Conservation (phyloP, 37 sponge, comb jelly and placozoan species). For the Theonella swinhoei region DNA sequence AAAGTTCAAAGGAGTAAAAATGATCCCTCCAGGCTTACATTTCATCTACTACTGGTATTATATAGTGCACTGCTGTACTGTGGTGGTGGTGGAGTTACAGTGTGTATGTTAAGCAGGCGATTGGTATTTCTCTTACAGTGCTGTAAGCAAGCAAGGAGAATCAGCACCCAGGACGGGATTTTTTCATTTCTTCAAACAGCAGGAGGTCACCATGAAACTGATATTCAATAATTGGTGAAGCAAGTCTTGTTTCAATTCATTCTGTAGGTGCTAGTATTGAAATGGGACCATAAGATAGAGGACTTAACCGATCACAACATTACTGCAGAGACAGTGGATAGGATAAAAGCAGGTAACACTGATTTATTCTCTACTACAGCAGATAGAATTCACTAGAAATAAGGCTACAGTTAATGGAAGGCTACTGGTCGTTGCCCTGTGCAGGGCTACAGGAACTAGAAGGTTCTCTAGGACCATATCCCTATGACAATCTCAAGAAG, state of each 20-base stretch:
- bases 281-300: conserved; percentile 64
- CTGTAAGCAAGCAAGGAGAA: conserved; percentile 81
- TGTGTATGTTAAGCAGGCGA: background rate
- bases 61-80: background rate
- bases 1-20: conserved; percentile 96
- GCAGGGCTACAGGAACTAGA: conserved; percentile 72
- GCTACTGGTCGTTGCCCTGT: background rate
- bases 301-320: conserved; percentile 57
- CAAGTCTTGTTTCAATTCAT: too few species aligned
- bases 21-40: conserved; percentile 98
- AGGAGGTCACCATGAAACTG: conserved; percentile 61
- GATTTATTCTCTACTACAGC: background rate
- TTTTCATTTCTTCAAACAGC: conserved; percentile 81
- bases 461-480: conserved; percentile 78
- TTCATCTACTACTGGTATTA: conserved; percentile 86
- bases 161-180: conserved; percentile 93
- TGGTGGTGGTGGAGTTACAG: background rate
- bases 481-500: conserved; percentile 78
- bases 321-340: conserved; percentile 24
- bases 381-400: background rate
- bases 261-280: conserved; percentile 64
- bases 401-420: background rate
- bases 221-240: background rate
- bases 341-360: conserved; percentile 29
- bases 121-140: conserved; percentile 33